Conservation (phyloP, 2,797 vertebrate genomes). For the Buceros bicornis region DNA sequence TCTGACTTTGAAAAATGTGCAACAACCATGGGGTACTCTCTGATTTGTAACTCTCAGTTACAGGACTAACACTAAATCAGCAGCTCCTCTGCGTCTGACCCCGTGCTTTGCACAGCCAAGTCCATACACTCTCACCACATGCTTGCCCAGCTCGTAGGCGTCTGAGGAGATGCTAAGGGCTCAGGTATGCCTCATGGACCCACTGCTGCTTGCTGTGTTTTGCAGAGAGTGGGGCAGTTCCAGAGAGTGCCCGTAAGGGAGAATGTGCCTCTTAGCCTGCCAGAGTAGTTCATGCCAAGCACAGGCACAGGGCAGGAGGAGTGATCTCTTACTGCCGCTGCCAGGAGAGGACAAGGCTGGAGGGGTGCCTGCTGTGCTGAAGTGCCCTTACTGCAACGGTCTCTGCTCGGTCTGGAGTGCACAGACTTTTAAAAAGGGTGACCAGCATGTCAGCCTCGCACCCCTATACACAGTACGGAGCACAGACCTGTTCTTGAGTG, state of each 20-base stretch:
- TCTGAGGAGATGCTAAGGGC: background rate
- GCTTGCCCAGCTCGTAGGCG: background rate
- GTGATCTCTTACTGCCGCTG: background rate
- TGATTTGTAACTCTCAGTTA: background rate
- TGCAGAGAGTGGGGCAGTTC: background rate
- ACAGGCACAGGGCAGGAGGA: background rate
- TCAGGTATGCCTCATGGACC: background rate
- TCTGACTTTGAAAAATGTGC: background rate
- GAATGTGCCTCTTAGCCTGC: background rate
- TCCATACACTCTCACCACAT: background rate
- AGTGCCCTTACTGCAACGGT: background rate
- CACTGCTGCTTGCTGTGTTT: background rate
- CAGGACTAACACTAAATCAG: background rate
- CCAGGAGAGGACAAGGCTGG: background rate
- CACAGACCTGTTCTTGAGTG: background rate
- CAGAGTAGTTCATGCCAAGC: background rate
- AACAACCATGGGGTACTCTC: background rate
- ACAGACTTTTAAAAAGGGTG: background rate
- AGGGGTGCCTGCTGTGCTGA: fast-evolving
- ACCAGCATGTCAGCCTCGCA: background rate
- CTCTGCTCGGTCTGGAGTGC: fast-evolving
- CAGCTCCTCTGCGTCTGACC: background rate
- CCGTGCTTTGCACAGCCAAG: background rate
- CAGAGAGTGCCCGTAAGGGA: background rate
- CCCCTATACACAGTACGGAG: background rate